Percentiles rank a stretch among this genome's conserved stretches.
Conservation (phyloP, 2,888 invertebrate species). For the Thalpophila matura region DNA sequence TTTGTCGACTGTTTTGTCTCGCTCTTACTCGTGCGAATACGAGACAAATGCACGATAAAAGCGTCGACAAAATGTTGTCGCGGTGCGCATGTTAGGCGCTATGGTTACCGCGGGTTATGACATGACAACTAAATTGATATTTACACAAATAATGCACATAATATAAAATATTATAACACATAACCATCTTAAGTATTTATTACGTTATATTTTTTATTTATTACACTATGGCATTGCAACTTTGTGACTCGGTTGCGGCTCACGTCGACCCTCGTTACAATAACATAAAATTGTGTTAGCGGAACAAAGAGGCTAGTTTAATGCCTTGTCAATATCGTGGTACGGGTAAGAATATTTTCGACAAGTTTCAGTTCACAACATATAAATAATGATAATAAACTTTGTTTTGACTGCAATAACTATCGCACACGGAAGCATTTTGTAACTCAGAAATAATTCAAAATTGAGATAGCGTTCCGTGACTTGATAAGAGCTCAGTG, state of each 20-base stretch:
- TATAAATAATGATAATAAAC: constrained; percentile 40
- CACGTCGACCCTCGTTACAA: constrained; percentile 65
- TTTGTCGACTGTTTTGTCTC: no score
- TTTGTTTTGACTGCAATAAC: constrained; percentile 36
- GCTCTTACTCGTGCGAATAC: no score
- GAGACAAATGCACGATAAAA: no score
- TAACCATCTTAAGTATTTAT: constrained; percentile 81
- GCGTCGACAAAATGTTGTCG: no score
- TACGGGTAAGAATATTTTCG: constrained; percentile 35
- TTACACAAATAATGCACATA: constrained; percentile 84
- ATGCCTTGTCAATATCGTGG: constrained; percentile 49
- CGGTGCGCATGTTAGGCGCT: no score
- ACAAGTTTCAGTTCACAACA: constrained; percentile 43
- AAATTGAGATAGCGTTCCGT: constrained; percentile 38
- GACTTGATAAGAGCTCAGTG: constrained; percentile 37
- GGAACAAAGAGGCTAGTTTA: constrained; percentile 43
- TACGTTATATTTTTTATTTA: constrained; percentile 77
- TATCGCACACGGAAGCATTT: constrained; percentile 30
- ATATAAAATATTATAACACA: constrained; percentile 82
- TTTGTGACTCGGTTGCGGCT: constrained; percentile 86
- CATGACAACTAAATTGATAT: constrained; percentile 76
- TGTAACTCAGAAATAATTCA: constrained; percentile 40
- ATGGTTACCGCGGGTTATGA: constrained; percentile 39
- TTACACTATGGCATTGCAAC: constrained; percentile 87
- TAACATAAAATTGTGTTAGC: constrained; percentile 55